These are phyloP conservation scores for Heliconius charithonia DNA, from an alignment of 2,888 invertebrate species.

Conservation along the genomic window DNA sequence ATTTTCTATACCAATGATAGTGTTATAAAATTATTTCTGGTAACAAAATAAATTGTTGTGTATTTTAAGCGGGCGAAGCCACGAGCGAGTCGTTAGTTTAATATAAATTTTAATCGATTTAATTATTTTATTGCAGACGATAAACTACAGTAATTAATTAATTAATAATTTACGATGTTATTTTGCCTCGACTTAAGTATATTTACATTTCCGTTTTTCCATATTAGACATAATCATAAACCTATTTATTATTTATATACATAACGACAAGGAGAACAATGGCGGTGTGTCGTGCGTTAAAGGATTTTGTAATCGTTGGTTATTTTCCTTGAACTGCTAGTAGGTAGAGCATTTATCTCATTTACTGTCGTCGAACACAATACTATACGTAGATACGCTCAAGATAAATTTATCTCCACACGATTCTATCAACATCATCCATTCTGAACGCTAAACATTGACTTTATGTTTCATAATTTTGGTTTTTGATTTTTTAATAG, in stretches of 20 bases:
- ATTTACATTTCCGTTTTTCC: no score
- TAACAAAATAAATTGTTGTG: no score
- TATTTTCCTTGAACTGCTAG: constrained; percentile 37
- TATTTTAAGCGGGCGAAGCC: no score
- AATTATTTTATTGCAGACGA: no score
- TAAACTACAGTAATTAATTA: no score
- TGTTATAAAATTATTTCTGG: no score
- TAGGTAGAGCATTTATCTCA: constrained; percentile 34
- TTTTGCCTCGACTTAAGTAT: not conserved
- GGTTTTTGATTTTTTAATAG: not conserved
- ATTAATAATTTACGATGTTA: not conserved
- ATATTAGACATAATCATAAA: not conserved
- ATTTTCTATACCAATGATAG: no score
- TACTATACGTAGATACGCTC: constrained; percentile 7
- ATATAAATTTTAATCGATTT: no score
- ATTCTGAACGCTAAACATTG: not conserved
- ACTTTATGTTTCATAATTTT: not conserved
- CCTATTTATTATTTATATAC: not conserved
- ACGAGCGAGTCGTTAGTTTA: no score
- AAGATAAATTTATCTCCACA: constrained; percentile 9
- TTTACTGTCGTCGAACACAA: constrained; percentile 30
- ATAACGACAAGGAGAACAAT: constrained; percentile 2
- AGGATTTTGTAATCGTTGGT: constrained; percentile 33
- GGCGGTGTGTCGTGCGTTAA: constrained; percentile 5
- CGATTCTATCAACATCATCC: not conserved